Conservation (phyloP, 2,113 vertebrate genomes). For the Cephalopholis sonnerati region DNA sequence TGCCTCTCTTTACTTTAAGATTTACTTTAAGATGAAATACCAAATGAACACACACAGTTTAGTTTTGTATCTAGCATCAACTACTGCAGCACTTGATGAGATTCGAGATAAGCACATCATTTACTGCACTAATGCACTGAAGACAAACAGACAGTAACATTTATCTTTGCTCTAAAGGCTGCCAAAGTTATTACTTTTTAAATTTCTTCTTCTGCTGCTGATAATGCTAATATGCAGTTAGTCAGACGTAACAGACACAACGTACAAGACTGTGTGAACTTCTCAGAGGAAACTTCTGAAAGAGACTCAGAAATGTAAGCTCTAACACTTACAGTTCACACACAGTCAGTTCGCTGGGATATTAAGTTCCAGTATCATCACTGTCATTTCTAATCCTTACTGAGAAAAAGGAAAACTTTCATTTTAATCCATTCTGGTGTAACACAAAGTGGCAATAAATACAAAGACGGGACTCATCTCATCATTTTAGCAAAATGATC, state of each 20-base stretch:
- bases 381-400: neutral
- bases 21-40: neutral
- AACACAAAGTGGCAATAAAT: conserved; percentile 6
- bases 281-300: neutral
- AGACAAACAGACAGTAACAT: neutral
- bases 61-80: neutral
- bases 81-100: neutral
- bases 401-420: neutral
- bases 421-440: neutral
- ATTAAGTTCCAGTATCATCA: neutral
- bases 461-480: neutral
- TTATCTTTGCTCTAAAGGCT: neutral
- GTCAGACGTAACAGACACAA: neutral
- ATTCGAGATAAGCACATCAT: neutral
- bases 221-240: conserved; percentile 19
- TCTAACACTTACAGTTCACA: neutral
- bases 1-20: neutral
- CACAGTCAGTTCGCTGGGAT: neutral
- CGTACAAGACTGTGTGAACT: neutral
- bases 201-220: neutral
- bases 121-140: conserved; percentile 26
- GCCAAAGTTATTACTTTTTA: neutral
- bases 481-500: neutral
- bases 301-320: neutral
- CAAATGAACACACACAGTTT: neutral